A percentile compares a stretch with the other conserved stretches of the same genome.
These are phyloP conservation scores for Cremastobaeus sp. DNA, from an alignment of 2,888 invertebrate genomes.

Conservation along the genomic window DNA sequence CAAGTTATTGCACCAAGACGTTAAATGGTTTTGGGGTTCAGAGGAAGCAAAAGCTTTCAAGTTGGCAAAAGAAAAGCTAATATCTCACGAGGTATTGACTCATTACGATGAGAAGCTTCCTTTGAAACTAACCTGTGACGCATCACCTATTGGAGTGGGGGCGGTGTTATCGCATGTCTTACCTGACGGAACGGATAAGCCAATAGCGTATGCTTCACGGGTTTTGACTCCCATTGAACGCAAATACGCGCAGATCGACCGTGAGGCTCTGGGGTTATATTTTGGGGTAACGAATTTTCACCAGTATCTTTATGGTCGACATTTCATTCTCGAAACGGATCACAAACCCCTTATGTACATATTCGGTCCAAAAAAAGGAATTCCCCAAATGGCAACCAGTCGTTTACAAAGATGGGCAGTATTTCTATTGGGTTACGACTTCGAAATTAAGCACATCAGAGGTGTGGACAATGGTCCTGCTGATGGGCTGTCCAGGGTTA, in stretches of 20 bases:
- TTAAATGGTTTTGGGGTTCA: constrained; percentile 7
- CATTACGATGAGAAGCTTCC: constrained; percentile 49
- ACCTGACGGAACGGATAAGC: constrained; percentile 62
- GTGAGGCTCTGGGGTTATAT: constrained; percentile 36
- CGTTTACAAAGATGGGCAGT: too few species aligned
- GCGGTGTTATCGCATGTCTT: constrained; percentile 61
- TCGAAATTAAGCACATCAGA: too few species aligned
- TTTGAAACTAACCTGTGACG: constrained; percentile 50
- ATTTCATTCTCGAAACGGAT: constrained; percentile 2
- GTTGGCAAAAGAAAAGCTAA: constrained; percentile 14
- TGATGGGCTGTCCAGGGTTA: not conserved
- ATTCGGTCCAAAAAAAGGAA: too few species aligned
- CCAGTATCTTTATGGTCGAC: not conserved
- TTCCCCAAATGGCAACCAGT: too few species aligned
- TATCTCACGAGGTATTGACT: constrained; percentile 15
- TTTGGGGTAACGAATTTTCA: constrained; percentile 1
- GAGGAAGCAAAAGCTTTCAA: constrained; percentile 8
- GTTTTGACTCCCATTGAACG: constrained; percentile 68
- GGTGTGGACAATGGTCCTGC: not conserved
- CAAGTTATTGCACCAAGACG: not conserved
- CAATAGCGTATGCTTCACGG: constrained; percentile 67
- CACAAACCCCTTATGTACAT: not conserved
- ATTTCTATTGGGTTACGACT: too few species aligned
- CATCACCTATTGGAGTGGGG: constrained; percentile 43
- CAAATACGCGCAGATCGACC: constrained; percentile 62